Evolutionary conservation across 1,140 invertebrate genomes (phyloP).

Genomic region (Magallana ariakensis): DNA sequence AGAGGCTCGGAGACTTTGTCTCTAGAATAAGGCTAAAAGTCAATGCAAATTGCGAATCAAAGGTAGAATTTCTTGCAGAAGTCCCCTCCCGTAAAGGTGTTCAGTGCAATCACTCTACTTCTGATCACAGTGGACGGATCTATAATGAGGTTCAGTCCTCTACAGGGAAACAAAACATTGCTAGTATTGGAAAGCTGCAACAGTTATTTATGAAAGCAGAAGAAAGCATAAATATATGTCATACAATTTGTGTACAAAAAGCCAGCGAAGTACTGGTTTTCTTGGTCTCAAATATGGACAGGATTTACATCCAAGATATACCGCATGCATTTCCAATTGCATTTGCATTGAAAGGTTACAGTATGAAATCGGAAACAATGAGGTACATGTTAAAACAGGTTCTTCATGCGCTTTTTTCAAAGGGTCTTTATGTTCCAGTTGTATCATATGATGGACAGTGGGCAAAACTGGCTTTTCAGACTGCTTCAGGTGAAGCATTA

Average conservation of each 20-base stretch:
- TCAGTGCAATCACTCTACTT: neutral
- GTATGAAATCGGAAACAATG: conserved; percentile 45
- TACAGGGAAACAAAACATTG: no score
- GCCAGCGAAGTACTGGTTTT: conserved; percentile 45
- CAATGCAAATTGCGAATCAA: neutral
- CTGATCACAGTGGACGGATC: no score
- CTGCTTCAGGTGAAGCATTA: no score
- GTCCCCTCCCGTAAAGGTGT: conserved; percentile 27
- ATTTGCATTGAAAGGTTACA: conserved; percentile 45
- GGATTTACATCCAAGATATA: conserved; percentile 18
- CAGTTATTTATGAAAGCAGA: neutral
- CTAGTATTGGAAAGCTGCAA: neutral
- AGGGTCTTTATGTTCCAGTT: no score
- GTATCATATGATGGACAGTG: no score
- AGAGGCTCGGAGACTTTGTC: conserved; percentile 31
- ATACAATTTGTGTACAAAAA: conserved; percentile 24
- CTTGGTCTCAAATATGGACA: conserved; percentile 24
- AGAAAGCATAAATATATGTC: neutral
- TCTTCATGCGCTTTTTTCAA: no score
- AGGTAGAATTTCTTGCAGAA: conserved; percentile 50
- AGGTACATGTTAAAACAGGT: no score
- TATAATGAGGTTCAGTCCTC: neutral
- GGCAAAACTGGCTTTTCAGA: no score
- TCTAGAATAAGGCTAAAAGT: neutral
- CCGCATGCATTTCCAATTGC: conserved; percentile 35